These are phyloP conservation scores for Excalfactoria chinensis DNA, from an alignment of 2,113 vertebrate genomes.

Conservation along the genomic window DNA sequence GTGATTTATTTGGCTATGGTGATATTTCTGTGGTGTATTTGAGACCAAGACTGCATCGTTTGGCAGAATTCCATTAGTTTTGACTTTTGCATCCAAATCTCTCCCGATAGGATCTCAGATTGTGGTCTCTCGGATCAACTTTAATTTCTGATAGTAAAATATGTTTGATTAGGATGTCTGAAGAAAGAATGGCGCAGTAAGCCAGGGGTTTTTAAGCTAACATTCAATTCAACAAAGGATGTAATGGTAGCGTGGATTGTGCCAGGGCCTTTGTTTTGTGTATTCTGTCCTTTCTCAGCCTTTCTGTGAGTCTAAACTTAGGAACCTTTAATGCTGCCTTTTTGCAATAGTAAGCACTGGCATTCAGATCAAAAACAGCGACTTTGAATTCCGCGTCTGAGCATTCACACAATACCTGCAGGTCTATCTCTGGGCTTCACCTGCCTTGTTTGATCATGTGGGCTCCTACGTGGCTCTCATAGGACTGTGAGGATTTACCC, in stretches of 20 bases:
- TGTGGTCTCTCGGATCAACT: neutral
- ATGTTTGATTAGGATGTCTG: neutral
- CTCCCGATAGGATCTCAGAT: neutral
- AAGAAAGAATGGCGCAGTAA: neutral
- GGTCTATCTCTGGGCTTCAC: neutral
- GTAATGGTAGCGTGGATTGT: neutral
- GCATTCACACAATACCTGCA: neutral
- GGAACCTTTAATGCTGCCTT: neutral
- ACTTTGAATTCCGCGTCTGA: neutral
- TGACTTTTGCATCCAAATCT: neutral
- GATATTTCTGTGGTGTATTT: neutral
- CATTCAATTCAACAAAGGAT: neutral
- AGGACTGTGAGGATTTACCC: neutral
- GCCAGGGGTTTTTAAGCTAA: neutral
- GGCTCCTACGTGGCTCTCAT: neutral
- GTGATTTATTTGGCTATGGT: neutral
- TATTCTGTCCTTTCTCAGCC: neutral
- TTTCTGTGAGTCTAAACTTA: neutral
- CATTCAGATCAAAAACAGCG: neutral
- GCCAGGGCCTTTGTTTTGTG: neutral
- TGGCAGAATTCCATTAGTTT: neutral
- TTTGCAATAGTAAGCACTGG: neutral
- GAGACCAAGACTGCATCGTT: neutral
- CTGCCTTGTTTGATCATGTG: fast-evolving
- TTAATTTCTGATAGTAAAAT: neutral